Conservation (phyloP, 2,797 vertebrate genomes). For the Acrocephalus scirpaceus region DNA sequence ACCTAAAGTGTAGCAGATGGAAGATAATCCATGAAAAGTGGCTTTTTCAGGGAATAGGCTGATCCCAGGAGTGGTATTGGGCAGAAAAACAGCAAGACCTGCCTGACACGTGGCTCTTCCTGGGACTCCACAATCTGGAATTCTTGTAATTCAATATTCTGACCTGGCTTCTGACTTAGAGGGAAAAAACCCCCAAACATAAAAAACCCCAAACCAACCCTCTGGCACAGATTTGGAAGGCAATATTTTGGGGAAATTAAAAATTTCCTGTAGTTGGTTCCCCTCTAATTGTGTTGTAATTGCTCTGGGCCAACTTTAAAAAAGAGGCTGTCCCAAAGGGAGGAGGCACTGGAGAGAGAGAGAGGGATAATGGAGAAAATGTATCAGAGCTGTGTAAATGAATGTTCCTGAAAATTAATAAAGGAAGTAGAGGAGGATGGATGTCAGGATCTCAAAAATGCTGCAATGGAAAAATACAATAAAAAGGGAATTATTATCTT, state of each 20-base stretch:
- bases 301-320: neutral
- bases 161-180: neutral
- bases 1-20: neutral
- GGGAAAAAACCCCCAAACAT: too few species aligned
- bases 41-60: neutral
- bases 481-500: slow-evolving; percentile 37
- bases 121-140: neutral
- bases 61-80: neutral
- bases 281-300: slow-evolving; percentile 35
- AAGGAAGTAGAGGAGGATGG: neutral
- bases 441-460: slow-evolving; percentile 30
- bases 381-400: slow-evolving; percentile 12
- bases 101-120: neutral
- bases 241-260: slow-evolving; percentile 25
- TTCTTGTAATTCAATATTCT: neutral
- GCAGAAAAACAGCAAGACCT: neutral
- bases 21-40: neutral
- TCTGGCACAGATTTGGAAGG: neutral
- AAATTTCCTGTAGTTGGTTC: neutral
- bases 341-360: neutral
- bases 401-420: slow-evolving; percentile 44
- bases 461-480: slow-evolving; percentile 16
- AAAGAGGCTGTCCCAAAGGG: neutral
- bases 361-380: neutral
- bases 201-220: neutral